A percentile compares a stretch with the other conserved stretches of the same genome.
Evolutionary conservation across 2,113 vertebrate species (phyloP).

Genomic region (Platichthys flesus): DNA sequence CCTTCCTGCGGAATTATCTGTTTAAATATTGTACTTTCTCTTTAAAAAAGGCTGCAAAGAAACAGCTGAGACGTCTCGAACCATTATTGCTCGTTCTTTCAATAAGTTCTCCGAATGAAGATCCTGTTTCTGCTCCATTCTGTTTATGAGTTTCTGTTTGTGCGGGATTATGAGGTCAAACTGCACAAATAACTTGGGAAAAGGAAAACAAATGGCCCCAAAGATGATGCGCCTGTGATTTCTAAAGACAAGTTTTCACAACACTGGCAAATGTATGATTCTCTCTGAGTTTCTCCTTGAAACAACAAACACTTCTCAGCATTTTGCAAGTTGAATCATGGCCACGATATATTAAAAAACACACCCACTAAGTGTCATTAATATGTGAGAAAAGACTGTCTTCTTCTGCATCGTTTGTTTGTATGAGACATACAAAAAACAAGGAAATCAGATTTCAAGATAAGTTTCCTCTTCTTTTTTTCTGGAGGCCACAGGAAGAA

Average conservation of each 20-base stretch:
- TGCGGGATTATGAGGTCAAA: conserved; percentile 60
- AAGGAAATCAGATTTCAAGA: conserved; percentile 4
- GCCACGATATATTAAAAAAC: conserved; percentile 33
- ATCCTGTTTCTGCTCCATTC: neutral
- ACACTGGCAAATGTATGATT: conserved; percentile 13
- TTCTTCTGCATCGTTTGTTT: conserved; percentile 58
- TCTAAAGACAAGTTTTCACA: conserved; percentile 26
- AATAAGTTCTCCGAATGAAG: conserved; percentile 4
- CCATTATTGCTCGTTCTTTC: conserved; percentile 7
- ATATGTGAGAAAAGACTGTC: conserved; percentile 56
- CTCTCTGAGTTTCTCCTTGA: conserved; percentile 18
- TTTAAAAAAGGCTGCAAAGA: neutral
- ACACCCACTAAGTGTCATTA: conserved; percentile 3
- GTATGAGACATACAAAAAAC: conserved; percentile 10
- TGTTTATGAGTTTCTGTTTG: conserved; percentile 66
- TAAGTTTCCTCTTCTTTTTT: conserved; percentile 3
- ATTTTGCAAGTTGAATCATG: conserved; percentile 23
- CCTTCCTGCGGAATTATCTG: no score
- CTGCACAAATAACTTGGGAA: conserved; percentile 64
- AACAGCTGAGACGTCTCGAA: conserved; percentile 5
- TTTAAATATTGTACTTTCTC: neutral
- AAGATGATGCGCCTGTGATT: conserved; percentile 64
- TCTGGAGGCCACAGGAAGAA: conserved; percentile 48
- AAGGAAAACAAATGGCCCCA: conserved; percentile 54
- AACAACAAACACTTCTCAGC: conserved; percentile 55